phyloP scores from a whole-genome alignment of 37 sponge, comb jelly and placozoan genomes.

The Petrosia ficiformis region DNA sequence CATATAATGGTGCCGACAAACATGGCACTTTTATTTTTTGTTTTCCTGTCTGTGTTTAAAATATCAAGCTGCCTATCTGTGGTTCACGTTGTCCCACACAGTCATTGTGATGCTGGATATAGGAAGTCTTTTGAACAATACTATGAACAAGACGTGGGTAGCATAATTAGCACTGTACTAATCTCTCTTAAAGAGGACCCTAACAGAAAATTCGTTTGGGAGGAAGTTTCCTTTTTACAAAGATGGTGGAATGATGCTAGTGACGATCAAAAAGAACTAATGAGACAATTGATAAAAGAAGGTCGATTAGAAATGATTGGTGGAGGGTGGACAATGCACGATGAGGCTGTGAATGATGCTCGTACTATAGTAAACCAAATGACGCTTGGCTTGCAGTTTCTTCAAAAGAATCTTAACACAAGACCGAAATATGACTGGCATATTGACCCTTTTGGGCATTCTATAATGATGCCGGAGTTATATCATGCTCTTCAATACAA shows the following conservation, averaged over 20 bases:
- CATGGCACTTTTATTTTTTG: too few relatives aligned
- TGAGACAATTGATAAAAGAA: constrained; percentile 52
- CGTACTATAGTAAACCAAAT: constrained; percentile 18
- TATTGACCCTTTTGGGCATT: constrained; percentile 45
- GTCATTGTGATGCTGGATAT: constrained; percentile 76
- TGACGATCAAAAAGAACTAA: neutral
- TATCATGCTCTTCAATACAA: constrained; percentile 59
- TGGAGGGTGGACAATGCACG: constrained; percentile 99
- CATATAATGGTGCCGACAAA: too few relatives aligned
- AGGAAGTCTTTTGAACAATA: constrained; percentile 50
- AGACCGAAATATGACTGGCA: constrained; percentile 31
- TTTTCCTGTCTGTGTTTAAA: too few relatives aligned
- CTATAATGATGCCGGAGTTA: constrained; percentile 42
- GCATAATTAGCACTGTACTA: constrained; percentile 25
- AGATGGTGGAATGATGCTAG: constrained; percentile 48
- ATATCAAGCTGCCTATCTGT: too few relatives aligned
- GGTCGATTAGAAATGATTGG: constrained; percentile 94
- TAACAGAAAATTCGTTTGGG: constrained; percentile 53
- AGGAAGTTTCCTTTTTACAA: constrained; percentile 59
- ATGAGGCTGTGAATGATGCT: constrained; percentile 70
- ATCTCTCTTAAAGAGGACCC: constrained; percentile 31
- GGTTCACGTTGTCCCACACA: constrained; percentile 62
- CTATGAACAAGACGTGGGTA: constrained; percentile 17
- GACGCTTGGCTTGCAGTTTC: constrained; percentile 13
- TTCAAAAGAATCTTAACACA: neutral